These are phyloP conservation scores for Callaeas wilsoni DNA, from an alignment of 2,113 vertebrate genomes.

Conservation along the genomic window DNA sequence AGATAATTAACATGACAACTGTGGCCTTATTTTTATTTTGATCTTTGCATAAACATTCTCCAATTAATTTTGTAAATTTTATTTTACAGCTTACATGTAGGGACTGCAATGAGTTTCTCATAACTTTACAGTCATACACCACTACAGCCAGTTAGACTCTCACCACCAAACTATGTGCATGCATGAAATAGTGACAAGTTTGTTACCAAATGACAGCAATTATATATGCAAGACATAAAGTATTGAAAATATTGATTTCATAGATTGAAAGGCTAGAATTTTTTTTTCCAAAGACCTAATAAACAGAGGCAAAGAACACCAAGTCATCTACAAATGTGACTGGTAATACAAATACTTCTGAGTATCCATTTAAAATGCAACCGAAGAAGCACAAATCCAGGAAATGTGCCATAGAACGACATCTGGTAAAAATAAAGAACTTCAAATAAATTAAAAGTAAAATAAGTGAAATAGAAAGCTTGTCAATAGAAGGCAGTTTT, in stretches of 20 bases:
- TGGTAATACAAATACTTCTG: background rate
- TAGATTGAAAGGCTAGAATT: background rate
- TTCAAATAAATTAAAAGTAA: constrained; percentile 8
- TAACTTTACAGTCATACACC: background rate
- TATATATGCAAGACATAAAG: background rate
- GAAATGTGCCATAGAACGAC: background rate
- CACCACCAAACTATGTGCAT: background rate
- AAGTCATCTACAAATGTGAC: background rate
- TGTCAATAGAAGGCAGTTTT: background rate
- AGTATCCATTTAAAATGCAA: background rate
- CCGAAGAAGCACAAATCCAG: background rate
- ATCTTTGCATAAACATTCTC: constrained; percentile 11
- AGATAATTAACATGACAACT: constrained; percentile 57
- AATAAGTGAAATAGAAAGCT: background rate
- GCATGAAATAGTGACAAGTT: background rate
- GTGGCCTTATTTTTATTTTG: constrained; percentile 30
- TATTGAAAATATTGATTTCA: background rate
- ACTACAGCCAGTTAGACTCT: background rate
- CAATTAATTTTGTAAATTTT: constrained; percentile 29
- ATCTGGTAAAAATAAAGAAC: background rate
- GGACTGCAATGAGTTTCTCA: background rate
- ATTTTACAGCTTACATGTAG: background rate
- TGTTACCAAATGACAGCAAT: background rate
- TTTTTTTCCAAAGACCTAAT: background rate
- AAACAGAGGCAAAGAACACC: background rate